phyloP scores from a whole-genome alignment of 2,113 vertebrate species.

The Felis chaus region DNA sequence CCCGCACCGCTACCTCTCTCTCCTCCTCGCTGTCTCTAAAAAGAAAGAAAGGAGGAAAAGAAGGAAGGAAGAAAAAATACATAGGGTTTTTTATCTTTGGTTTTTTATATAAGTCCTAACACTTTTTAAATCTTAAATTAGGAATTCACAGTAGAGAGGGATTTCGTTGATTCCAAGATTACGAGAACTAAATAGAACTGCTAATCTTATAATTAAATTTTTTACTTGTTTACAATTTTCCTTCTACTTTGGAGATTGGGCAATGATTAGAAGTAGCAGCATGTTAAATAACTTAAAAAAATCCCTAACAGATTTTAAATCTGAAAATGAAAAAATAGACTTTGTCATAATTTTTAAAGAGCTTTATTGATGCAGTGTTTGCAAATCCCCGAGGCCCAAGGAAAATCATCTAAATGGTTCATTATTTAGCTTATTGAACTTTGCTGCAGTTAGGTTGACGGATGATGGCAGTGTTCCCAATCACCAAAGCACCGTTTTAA shows the following conservation, averaged over 20 bases:
- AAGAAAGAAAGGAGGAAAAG: too few relatives aligned
- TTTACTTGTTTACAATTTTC: conserved; percentile 18
- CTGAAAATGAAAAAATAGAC: conserved; percentile 75
- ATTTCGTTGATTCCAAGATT: not conserved
- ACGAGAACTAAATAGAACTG: not conserved
- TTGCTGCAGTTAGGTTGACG: conserved; percentile 84
- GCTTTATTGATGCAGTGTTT: conserved; percentile 85
- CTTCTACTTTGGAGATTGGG: conserved; percentile 4
- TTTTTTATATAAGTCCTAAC: not conserved
- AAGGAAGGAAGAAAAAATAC: not conserved
- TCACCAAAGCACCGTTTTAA: conserved; percentile 86
- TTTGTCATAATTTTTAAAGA: conserved; percentile 92
- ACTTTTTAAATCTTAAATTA: conserved; percentile 12
- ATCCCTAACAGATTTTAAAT: conserved; percentile 56
- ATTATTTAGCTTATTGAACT: conserved; percentile 90
- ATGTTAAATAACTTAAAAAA: conserved; percentile 67
- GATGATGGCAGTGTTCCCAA: conserved; percentile 86
- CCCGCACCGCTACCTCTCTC: too few relatives aligned
- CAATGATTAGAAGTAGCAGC: conserved; percentile 55
- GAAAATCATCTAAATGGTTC: conserved; percentile 88
- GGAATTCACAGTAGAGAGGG: not conserved
- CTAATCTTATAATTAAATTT: not conserved
- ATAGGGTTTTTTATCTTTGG: not conserved
- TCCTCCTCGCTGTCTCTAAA: too few relatives aligned
- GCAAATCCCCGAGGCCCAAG: conserved; percentile 84